Evolutionary conservation across 2,113 vertebrate genomes (phyloP).

Genomic region (Pachycephala philippinensis): DNA sequence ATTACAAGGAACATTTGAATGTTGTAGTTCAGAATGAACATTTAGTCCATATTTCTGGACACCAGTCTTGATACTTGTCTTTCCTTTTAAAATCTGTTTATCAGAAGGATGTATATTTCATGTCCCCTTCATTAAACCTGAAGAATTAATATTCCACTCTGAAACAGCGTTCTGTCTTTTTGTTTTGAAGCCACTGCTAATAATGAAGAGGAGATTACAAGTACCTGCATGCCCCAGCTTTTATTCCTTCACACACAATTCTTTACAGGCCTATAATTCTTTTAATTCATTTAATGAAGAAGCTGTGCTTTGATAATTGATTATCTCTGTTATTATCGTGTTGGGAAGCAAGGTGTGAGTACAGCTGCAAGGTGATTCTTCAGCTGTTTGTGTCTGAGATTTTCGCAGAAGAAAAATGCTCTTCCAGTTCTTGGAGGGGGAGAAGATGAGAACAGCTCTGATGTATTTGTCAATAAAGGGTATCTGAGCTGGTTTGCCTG

Average conservation of each 20-base stretch:
- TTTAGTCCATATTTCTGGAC: not conserved
- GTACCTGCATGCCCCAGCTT: not conserved
- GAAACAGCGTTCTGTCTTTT: not conserved
- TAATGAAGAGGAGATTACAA: not conserved
- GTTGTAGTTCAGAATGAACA: not conserved
- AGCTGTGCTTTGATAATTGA: not conserved
- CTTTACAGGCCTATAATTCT: not conserved
- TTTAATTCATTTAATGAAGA: not conserved
- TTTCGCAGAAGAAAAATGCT: not conserved
- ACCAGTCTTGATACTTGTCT: not conserved
- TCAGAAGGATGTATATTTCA: not conserved
- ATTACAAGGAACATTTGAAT: not conserved
- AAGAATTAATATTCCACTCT: not conserved
- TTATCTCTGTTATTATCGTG: not conserved
- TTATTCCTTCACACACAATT: not conserved
- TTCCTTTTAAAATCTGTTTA: not conserved
- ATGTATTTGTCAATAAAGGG: not conserved
- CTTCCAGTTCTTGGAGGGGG: not conserved
- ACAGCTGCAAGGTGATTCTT: not conserved
- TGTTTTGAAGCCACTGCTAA: not conserved
- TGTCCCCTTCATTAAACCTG: not conserved
- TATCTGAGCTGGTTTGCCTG: not conserved
- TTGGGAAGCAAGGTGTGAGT: not conserved
- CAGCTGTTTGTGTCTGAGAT: not conserved
- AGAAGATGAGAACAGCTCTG: not conserved